Conservation (phyloP, 2,113 vertebrate genomes). For the Anarhynchus alexandrinus region DNA sequence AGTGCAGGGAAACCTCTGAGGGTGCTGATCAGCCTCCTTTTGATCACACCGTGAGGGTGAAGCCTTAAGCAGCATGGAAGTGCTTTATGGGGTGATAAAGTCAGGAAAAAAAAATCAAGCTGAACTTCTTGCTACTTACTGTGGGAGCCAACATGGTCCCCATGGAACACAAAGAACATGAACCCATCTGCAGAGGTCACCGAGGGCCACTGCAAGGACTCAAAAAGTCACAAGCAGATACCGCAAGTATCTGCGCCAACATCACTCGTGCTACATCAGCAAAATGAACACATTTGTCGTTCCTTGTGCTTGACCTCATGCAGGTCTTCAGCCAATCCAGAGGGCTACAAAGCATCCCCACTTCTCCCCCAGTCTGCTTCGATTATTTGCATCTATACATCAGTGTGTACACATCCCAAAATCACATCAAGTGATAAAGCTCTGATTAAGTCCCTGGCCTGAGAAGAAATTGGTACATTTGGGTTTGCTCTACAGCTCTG, state of each 20-base stretch:
- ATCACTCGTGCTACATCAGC: neutral
- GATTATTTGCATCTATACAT: neutral
- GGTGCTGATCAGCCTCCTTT: neutral
- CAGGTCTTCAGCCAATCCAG: neutral
- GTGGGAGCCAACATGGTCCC: neutral
- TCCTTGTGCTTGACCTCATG: neutral
- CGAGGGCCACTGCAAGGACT: neutral
- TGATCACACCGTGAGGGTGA: neutral
- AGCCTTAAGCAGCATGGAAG: neutral
- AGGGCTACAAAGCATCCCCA: neutral
- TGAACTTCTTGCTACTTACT: neutral
- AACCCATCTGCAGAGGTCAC: neutral
- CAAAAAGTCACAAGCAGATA: neutral
- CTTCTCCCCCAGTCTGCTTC: neutral
- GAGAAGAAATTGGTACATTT: neutral
- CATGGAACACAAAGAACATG: neutral
- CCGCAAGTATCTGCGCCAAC: neutral
- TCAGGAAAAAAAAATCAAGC: neutral
- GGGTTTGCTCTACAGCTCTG: neutral
- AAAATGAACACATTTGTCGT: neutral
- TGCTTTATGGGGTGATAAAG: neutral
- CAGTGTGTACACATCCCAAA: neutral
- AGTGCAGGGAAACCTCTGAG: neutral
- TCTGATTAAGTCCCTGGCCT: neutral
- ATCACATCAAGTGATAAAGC: neutral